These are phyloP conservation scores for Triops cancriformis DNA, from an alignment of 1,140 invertebrate genomes.

Conservation along the genomic window DNA sequence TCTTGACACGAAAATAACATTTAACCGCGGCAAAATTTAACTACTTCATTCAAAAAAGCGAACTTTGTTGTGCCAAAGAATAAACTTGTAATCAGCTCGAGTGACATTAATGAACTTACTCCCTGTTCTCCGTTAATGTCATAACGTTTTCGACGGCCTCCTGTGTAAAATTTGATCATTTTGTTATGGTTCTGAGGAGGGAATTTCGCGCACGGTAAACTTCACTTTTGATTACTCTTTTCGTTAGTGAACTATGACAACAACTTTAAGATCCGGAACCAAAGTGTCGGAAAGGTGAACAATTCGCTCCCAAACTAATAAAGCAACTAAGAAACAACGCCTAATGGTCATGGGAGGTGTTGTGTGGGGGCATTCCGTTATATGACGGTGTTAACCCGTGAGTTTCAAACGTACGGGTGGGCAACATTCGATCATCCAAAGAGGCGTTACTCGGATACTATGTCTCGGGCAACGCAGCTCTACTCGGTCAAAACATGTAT, in stretches of 20 bases:
- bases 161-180: constrained; percentile 3
- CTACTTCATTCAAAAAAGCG: too few relatives aligned
- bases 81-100: background rate
- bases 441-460: constrained; percentile 3
- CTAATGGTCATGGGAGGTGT: background rate
- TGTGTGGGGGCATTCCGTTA: background rate
- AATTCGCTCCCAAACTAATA: background rate
- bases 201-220: background rate
- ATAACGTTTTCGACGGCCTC: constrained; percentile 22
- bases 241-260: background rate
- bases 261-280: background rate
- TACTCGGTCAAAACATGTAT: background rate
- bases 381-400: background rate
- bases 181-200: background rate
- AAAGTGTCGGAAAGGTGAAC: background rate
- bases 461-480: background rate
- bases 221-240: background rate
- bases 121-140: constrained; percentile 13
- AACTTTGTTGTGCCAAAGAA: too few relatives aligned
- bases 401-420: background rate
- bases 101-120: background rate
- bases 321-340: background rate
- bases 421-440: background rate
- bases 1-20: too few relatives aligned
- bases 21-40: too few relatives aligned